Percentiles rank a stretch among this genome's conserved stretches.
These are phyloP conservation scores for Gymnothorax reevesii DNA, from an alignment of 2,797 vertebrate genomes.

Conservation along the genomic window DNA sequence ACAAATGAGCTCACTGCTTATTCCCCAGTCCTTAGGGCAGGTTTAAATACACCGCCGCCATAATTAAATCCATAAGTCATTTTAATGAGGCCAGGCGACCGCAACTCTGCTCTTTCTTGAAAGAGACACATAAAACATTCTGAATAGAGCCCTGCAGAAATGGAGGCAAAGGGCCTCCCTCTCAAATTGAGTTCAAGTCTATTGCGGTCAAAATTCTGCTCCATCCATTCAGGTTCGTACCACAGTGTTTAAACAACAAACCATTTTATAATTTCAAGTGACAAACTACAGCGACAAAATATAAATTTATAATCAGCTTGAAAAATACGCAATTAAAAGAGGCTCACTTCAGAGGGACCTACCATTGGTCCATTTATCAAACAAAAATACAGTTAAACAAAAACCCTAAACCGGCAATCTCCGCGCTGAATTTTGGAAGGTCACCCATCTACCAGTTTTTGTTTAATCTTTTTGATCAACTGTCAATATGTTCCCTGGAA, in stretches of 20 bases:
- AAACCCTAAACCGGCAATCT: background rate
- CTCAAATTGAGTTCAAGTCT: background rate
- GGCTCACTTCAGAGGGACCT: background rate
- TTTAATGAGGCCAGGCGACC: background rate
- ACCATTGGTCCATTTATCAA: background rate
- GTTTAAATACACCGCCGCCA: background rate
- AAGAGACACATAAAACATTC: background rate
- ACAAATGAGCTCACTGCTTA: background rate
- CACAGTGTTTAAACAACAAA: background rate
- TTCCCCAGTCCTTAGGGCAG: background rate
- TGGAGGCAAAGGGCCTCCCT: background rate
- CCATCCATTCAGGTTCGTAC: background rate
- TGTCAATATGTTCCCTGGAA: background rate
- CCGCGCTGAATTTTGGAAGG: background rate
- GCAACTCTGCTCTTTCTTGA: background rate
- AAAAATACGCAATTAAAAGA: background rate
- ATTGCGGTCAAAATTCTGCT: background rate
- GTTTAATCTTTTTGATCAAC: background rate
- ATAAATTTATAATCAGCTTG: background rate
- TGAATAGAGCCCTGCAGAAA: background rate
- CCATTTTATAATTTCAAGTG: background rate
- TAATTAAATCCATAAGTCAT: conserved; percentile 4
- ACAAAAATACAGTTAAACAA: background rate
- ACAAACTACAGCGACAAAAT: background rate
- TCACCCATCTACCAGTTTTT: background rate